Percentiles rank a stretch among this genome's conserved stretches.
Conservation (phyloP, 2,113 vertebrate species). For the Heteronetta atricapilla region DNA sequence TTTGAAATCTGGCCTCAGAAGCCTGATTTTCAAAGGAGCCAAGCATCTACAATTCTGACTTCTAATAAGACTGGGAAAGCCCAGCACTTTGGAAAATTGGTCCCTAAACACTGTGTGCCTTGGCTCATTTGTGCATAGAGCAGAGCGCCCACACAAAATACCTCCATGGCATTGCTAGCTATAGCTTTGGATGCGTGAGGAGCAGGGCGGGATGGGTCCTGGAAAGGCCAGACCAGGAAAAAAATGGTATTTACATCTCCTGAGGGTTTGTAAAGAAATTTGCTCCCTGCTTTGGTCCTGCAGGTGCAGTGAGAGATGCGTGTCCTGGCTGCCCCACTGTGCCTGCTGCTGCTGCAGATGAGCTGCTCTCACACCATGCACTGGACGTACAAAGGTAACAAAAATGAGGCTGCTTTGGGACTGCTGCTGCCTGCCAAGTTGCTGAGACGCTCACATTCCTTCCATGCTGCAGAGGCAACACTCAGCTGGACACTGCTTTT, state of each 20-base stretch:
- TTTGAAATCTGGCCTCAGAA: background rate
- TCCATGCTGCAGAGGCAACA: background rate
- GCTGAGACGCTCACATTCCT: background rate
- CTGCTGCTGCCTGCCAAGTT: background rate
- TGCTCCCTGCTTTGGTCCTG: background rate
- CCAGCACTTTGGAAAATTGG: background rate
- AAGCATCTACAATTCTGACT: background rate
- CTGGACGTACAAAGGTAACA: conserved; percentile 78
- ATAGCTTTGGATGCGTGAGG: background rate
- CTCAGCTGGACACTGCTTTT: background rate
- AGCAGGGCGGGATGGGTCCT: background rate
- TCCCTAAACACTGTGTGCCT: background rate
- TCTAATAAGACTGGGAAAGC: background rate
- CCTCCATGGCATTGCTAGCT: background rate
- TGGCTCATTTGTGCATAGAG: background rate
- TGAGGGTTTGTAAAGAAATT: background rate
- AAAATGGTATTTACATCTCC: conserved; percentile 21
- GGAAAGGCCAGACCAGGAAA: background rate
- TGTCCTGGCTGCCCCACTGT: background rate
- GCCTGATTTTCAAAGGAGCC: background rate
- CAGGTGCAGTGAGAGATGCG: background rate
- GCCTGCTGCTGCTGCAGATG: background rate
- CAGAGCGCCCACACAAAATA: background rate
- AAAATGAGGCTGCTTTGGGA: background rate
- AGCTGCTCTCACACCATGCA: background rate